Percentiles rank a stretch among this genome's conserved stretches.
These are phyloP conservation scores for Squalus acanthias DNA, from an alignment of 2,797 vertebrate species.

Conservation along the genomic window DNA sequence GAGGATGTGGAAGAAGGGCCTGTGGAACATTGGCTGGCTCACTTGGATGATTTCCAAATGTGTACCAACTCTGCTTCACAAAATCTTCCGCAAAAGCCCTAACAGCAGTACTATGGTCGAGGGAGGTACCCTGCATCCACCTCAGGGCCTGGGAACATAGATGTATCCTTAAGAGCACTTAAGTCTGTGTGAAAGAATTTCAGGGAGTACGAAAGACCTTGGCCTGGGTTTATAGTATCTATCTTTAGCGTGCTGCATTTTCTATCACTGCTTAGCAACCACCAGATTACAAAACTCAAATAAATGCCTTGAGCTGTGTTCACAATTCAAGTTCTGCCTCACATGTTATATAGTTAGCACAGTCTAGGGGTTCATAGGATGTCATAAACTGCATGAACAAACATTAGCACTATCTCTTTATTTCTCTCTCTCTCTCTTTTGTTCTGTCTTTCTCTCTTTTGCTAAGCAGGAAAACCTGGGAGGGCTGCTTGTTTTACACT, in stretches of 20 bases:
- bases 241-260: neutral
- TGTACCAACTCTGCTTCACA: neutral
- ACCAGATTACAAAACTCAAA: neutral
- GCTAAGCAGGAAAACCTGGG: neutral
- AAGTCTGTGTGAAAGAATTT: constrained; percentile 16
- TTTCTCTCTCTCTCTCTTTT: neutral
- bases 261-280: neutral
- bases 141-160: neutral
- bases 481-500: neutral
- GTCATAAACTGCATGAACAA: neutral
- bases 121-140: neutral
- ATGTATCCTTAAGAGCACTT: constrained; percentile 3
- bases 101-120: neutral
- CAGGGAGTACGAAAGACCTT: constrained; percentile 19
- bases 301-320: neutral
- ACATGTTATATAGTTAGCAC: neutral
- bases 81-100: neutral
- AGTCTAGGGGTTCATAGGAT: neutral
- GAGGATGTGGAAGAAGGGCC: constrained; percentile 2
- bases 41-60: constrained; percentile 1
- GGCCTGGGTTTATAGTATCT: neutral
- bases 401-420: neutral
- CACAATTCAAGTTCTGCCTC: neutral
- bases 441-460: neutral
- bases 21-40: neutral